Percentiles rank a stretch among this genome's conserved stretches.
Evolutionary conservation across 2,113 vertebrate genomes (phyloP).

Genomic region (Oplegnathus fasciatus): DNA sequence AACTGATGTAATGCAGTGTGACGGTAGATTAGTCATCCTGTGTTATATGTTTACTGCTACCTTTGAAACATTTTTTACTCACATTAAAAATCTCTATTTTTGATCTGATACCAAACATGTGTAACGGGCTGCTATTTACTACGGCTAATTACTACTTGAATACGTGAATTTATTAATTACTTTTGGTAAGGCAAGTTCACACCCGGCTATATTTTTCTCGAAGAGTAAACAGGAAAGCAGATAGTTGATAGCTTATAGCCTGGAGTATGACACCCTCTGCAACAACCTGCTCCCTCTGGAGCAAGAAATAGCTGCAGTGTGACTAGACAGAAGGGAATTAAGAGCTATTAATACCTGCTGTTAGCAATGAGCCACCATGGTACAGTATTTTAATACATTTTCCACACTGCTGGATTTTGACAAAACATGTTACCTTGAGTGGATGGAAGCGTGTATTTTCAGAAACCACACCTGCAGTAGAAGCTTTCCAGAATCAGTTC

Average conservation of each 20-base stretch:
- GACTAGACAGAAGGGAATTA: conserved; percentile 15
- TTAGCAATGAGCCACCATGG: conserved; percentile 19
- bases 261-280: conserved; percentile 10
- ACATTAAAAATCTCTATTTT: background rate
- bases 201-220: background rate
- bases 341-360: conserved; percentile 50
- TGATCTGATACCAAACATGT: background rate
- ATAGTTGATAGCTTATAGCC: background rate
- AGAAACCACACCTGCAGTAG: background rate
- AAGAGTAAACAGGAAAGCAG: background rate
- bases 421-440: background rate
- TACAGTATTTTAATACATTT: background rate
- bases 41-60: background rate
- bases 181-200: background rate
- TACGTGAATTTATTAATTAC: background rate
- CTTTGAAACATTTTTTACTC: background rate
- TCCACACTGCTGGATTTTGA: conserved; percentile 5
- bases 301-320: background rate
- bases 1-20: background rate
- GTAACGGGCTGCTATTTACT: background rate
- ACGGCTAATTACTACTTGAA: background rate
- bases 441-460: background rate
- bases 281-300: conserved; percentile 11
- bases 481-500: background rate
- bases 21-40: background rate